These are phyloP conservation scores for Todiramphus chloris DNA, from an alignment of 2,113 vertebrate species.

Conservation along the genomic window DNA sequence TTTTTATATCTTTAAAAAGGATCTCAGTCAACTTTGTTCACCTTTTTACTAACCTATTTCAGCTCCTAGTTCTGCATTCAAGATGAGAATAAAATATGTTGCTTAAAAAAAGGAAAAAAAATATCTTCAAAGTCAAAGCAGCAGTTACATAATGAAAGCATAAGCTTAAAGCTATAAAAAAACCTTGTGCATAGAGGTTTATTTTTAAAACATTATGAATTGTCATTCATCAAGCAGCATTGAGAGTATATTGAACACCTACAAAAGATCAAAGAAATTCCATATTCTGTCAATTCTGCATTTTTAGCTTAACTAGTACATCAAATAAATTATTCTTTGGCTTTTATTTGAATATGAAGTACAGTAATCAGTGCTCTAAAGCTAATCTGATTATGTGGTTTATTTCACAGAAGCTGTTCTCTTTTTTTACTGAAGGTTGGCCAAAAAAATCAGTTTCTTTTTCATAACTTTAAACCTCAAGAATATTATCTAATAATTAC, in stretches of 20 bases:
- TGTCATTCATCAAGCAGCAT: slow-evolving; percentile 4
- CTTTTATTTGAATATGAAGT: slow-evolving; percentile 31
- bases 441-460: background rate
- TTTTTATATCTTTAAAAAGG: background rate
- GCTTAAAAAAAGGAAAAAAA: background rate
- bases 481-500: slow-evolving; percentile 15
- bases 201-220: slow-evolving; percentile 50
- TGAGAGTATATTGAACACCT: slow-evolving; percentile 38
- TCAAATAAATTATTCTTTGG: slow-evolving; percentile 21
- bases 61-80: background rate
- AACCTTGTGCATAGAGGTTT: background rate
- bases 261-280: slow-evolving; percentile 59
- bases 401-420: slow-evolving; percentile 27
- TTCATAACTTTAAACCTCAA: slow-evolving; percentile 12
- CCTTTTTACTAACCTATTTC: background rate
- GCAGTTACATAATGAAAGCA: slow-evolving; percentile 29
- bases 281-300: slow-evolving; percentile 47
- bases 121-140: slow-evolving; percentile 39
- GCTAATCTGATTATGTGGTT: slow-evolving; percentile 58
- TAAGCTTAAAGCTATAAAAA: background rate
- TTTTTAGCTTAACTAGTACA: slow-evolving; percentile 56
- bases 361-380: slow-evolving; percentile 55
- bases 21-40: background rate
- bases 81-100: background rate
- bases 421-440: background rate